Conservation (phyloP, 2,113 vertebrate genomes). For the Anser brachyrhynchus region DNA sequence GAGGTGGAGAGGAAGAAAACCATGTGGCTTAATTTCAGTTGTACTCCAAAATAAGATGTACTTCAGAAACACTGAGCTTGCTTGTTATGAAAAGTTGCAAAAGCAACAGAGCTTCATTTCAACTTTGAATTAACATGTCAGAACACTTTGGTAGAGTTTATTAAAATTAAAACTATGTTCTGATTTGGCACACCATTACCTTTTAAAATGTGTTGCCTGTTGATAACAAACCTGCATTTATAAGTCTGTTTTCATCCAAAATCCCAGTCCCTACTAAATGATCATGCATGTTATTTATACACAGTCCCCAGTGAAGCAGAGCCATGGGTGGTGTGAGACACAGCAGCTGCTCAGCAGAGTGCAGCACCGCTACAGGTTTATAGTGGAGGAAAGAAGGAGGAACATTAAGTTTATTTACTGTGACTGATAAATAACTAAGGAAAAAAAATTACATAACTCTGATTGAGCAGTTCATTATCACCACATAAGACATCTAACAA, state of each 20-base stretch:
- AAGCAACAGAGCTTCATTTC: not conserved
- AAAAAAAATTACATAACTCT: fast-evolving
- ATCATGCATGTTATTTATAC: constrained; percentile 50
- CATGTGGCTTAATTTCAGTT: fast-evolving
- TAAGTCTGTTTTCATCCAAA: not conserved
- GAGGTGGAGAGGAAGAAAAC: not conserved
- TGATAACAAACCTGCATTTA: constrained; percentile 40
- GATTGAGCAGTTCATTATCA: not conserved
- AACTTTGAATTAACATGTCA: constrained; percentile 1
- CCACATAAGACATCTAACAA: fast-evolving
- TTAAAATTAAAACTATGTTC: constrained; percentile 23
- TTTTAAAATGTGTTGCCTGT: constrained; percentile 38
- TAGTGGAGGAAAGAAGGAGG: not conserved
- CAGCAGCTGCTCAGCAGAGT: not conserved
- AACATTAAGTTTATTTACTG: not conserved
- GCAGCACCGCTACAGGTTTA: not conserved
- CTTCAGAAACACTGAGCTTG: not conserved
- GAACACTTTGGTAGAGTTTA: not conserved
- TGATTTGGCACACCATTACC: constrained; percentile 37
- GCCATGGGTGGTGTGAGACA: not conserved
- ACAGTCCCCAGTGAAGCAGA: not conserved
- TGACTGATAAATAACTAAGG: not conserved
- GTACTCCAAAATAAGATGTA: not conserved
- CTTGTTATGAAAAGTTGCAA: not conserved
- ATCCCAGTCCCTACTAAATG: not conserved